phyloP scores from a whole-genome alignment of 1,140 invertebrate genomes.

The Ganaspis sp. region DNA sequence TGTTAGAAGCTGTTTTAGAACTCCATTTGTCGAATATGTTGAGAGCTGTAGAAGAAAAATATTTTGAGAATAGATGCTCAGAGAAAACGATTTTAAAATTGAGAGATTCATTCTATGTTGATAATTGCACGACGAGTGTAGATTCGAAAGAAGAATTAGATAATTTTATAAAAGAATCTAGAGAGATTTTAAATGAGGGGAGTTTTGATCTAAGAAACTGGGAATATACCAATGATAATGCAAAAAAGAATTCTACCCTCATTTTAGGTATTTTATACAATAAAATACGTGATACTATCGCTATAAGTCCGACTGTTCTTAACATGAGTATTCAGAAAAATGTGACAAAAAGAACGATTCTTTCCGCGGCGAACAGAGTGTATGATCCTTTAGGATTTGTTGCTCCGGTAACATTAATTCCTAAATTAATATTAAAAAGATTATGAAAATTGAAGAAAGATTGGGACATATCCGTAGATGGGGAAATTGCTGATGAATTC shows the following conservation, averaged over 20 bases:
- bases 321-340: background rate
- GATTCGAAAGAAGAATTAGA: background rate
- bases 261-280: background rate
- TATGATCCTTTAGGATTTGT: conserved; percentile 65
- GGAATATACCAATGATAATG: conserved; percentile 41
- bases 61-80: background rate
- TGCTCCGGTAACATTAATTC: conserved; percentile 51
- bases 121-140: background rate
- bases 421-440: conserved; percentile 47
- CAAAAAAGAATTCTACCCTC: background rate
- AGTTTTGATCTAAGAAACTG: conserved; percentile 58
- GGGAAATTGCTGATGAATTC: conserved; percentile 27
- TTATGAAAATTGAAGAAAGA: conserved; percentile 50
- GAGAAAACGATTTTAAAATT: conserved; percentile 21
- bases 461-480: conserved; percentile 55
- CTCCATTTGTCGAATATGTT: conserved; percentile 2
- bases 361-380: conserved; percentile 54
- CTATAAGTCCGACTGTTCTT: background rate
- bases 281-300: background rate
- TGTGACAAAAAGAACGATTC: background rate
- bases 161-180: background rate
- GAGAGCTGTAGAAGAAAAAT: conserved; percentile 45
- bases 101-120: conserved; percentile 29
- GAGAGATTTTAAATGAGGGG: conserved; percentile 7
- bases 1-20: conserved; percentile 37